Evolutionary conservation across 2,888 invertebrate genomes (phyloP).

Genomic region (Pristionchus exspectatus): DNA sequence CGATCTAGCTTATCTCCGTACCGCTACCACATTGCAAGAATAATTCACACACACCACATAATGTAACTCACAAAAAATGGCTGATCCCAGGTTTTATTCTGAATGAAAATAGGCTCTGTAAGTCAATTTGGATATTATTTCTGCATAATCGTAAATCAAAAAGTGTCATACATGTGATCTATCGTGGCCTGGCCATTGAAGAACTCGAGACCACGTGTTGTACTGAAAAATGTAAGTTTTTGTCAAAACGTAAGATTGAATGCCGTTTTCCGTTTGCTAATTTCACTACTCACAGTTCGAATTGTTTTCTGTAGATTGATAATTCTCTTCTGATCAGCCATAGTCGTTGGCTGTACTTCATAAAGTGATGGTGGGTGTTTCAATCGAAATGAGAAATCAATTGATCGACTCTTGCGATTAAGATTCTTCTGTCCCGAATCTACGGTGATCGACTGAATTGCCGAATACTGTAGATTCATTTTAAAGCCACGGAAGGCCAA

Average conservation of each 20-base stretch:
- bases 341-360: conserved; percentile 22
- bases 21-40: background rate
- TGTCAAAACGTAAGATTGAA: background rate
- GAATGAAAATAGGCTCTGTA: background rate
- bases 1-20: too few species aligned
- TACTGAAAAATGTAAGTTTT: conserved; percentile 19
- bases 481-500: conserved; percentile 28
- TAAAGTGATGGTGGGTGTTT: background rate
- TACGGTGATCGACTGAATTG: conserved; percentile 29
- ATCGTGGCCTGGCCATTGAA: conserved; percentile 24
- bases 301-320: conserved; percentile 30
- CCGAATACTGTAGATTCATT: conserved; percentile 14
- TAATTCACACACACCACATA: background rate
- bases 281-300: background rate
- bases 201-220: conserved; percentile 42
- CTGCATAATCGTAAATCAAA: background rate
- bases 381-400: background rate
- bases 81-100: background rate
- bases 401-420: background rate
- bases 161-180: conserved; percentile 18
- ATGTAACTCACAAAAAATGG: background rate
- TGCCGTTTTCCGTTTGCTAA: background rate
- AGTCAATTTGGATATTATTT: background rate
- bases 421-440: background rate
- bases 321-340: conserved; percentile 13